Evolutionary conservation across 2,797 vertebrate species (phyloP), one percentile per base, ranked within the genome.

Genomic region (Lindbergichthys nudifrons): DNA sequence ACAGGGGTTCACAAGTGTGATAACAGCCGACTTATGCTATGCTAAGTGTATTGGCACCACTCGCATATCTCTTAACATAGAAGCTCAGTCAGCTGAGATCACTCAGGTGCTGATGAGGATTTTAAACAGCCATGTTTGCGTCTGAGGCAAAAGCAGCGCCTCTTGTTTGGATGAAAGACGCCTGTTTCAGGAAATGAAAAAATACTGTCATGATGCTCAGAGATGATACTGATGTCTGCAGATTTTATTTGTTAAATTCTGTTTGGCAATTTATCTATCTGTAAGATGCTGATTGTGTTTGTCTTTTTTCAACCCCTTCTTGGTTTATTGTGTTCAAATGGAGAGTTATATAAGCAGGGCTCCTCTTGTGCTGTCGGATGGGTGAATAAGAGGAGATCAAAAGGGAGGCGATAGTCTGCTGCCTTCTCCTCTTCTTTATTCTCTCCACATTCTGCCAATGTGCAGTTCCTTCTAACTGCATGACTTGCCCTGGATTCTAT

Each of bases 331-430:
- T 85, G 48, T 82, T 73, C 51, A 86, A 88, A 88, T 68, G 74
- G 76, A 65, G 78, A 80, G 79, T 91, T 93, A 91, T 74, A 88
- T 91, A 91, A 92, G 82, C 82, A 71, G 70, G 6, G 21, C 71
- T 87, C 76, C 72, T 83, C 81, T 85, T 70, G 68, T 79, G 74
- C 81, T 84, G 82, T 87, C 47, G 64, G 80, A 87, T 79, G 82
- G 86, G 58, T 82, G 86, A 89, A 91, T 87, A 86, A 84, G 77
- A 91, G 83, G 81, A 92, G 86, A 92, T 92, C 80, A 93, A 89
- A 91, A 88, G 77, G 68, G 74, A 87, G 83, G 84, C 57, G 56
- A 85, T 76, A 60, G 88, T 90, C 83, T 87, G 84, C 86, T 88
- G 81, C 91, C 80, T 92, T 88, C 75, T 85, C 78, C 75, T 85